Percentiles rank a stretch among this genome's conserved stretches.
phyloP scores from a whole-genome alignment of 2,888 invertebrate genomes.

The Nebria salina region DNA sequence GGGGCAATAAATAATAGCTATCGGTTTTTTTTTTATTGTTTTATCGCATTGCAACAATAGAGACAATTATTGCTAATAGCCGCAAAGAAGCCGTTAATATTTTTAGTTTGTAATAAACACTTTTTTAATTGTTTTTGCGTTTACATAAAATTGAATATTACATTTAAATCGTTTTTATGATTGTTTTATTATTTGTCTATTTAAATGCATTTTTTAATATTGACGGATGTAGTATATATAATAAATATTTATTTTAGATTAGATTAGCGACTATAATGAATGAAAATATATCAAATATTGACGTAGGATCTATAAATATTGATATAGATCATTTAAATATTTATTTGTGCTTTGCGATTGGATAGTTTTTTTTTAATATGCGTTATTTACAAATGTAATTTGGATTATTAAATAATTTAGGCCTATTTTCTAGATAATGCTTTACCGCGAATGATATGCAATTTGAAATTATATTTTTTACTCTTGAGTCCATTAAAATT shows the following conservation, averaged over 20 bases:
- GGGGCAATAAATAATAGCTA: neutral
- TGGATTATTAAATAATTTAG: neutral
- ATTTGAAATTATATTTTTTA: neutral
- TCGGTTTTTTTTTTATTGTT: too few species aligned
- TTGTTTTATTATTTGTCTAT: neutral
- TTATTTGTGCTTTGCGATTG: too few species aligned
- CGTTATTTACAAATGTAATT: too few species aligned
- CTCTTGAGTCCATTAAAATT: neutral
- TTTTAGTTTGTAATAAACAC: neutral
- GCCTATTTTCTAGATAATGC: neutral
- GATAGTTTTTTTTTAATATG: too few species aligned
- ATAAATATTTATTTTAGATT: neutral
- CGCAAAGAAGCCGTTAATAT: neutral
- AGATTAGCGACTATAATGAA: neutral
- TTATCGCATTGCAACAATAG: too few species aligned
- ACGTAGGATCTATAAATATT: neutral
- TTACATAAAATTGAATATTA: neutral
- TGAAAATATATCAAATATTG: constrained; percentile 3
- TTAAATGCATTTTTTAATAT: neutral
- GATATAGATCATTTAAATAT: neutral
- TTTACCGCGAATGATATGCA: neutral
- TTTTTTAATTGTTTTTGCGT: neutral
- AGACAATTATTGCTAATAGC: too few species aligned
- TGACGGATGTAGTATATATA: neutral
- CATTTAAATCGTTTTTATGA: too few species aligned